Conservation (phyloP, 1,140 invertebrate genomes). For the Drosophila navojoa region DNA sequence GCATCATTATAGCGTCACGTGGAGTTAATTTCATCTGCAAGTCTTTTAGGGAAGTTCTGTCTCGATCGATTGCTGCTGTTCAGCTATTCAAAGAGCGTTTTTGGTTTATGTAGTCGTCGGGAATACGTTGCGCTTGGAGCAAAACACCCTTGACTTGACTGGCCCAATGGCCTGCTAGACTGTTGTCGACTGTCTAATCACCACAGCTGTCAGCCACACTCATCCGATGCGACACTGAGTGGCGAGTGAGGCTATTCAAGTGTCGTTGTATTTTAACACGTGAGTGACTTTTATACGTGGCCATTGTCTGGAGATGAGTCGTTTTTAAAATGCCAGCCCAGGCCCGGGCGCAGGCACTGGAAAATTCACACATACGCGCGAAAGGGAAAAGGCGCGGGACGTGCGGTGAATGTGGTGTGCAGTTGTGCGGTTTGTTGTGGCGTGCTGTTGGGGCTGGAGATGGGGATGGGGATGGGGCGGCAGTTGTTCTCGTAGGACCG, state of each 20-base stretch:
- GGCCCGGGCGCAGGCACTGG: constrained; percentile 50
- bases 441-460: background rate
- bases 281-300: constrained; percentile 69
- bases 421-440: constrained; percentile 9
- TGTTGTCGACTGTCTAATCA: constrained; percentile 32
- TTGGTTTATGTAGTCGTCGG: background rate
- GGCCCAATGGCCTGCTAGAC: background rate
- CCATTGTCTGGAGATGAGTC: constrained; percentile 44
- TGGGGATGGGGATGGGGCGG: background rate
- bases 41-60: too few species aligned
- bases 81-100: background rate
- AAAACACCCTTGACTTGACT: constrained; percentile 10
- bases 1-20: too few species aligned
- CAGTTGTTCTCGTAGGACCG: constrained; percentile 49
- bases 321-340: constrained; percentile 57
- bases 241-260: constrained; percentile 43
- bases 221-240: constrained; percentile 34
- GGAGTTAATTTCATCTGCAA: too few species aligned
- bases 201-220: constrained; percentile 28
- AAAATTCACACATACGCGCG: constrained; percentile 63
- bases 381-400: background rate
- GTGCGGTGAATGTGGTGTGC: constrained; percentile 6
- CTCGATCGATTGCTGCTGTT: background rate
- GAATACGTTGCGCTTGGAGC: background rate
- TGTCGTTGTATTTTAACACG: constrained; percentile 69